Conservation (phyloP, 2,888 invertebrate genomes). For the Artemia sinica region DNA sequence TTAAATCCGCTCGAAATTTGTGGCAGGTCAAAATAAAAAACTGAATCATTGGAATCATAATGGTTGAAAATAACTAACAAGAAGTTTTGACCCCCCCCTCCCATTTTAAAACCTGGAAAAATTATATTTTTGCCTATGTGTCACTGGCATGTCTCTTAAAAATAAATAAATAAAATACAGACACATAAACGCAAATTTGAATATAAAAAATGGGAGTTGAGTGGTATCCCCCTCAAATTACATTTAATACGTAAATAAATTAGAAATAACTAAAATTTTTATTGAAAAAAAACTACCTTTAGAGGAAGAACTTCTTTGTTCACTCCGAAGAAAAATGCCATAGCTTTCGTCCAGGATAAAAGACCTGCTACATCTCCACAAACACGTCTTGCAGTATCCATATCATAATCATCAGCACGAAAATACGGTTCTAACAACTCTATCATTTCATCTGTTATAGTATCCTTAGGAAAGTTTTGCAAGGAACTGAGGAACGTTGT, state of each 20-base stretch:
- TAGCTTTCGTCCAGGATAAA: constrained; percentile 86
- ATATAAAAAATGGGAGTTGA: no score
- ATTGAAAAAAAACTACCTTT: constrained; percentile 38
- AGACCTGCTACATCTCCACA: constrained; percentile 93
- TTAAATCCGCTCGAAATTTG: no score
- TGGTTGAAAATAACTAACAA: no score
- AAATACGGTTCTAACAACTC: constrained; percentile 80
- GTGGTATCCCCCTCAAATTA: no score
- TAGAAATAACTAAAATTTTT: neutral
- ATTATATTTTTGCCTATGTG: no score
- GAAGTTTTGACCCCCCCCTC: no score
- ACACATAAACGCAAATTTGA: no score
- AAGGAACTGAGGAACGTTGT: constrained; percentile 76
- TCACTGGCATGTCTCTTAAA: no score
- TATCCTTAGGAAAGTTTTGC: constrained; percentile 87
- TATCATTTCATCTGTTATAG: constrained; percentile 91
- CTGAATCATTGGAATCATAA: no score
- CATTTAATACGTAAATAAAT: constrained; percentile 3
- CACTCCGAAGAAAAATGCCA: constrained; percentile 86
- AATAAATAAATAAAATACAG: no score
- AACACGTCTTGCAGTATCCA: constrained; percentile 86
- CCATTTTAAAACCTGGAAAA: no score
- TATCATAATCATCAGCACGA: constrained; percentile 87
- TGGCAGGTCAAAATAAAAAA: no score
- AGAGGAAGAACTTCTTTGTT: constrained; percentile 89